Conservation (phyloP, 1,140 invertebrate species). For the Polyergus mexicanus region DNA sequence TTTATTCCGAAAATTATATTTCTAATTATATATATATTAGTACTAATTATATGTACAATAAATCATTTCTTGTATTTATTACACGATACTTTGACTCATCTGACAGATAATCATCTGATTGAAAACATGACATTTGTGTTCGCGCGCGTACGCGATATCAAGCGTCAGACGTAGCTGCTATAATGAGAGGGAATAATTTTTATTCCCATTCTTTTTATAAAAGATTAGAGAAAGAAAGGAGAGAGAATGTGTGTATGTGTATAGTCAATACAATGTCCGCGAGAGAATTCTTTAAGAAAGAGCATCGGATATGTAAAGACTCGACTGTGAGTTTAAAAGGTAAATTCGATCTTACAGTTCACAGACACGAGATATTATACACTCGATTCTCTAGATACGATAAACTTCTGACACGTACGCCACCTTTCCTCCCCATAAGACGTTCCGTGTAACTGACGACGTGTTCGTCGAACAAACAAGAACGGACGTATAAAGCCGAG, state of each 20-base stretch:
- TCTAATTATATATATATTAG: slow-evolving; percentile 1
- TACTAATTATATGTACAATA: neutral
- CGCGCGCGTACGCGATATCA: neutral
- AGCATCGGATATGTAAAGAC: neutral
- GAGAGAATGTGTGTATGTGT: too few relatives aligned
- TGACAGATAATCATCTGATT: slow-evolving; percentile 26
- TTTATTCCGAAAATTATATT: neutral
- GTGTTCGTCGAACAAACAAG: slow-evolving; percentile 25
- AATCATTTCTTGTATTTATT: slow-evolving; percentile 12
- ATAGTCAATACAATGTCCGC: neutral
- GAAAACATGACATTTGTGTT: neutral
- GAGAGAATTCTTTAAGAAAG: slow-evolving; percentile 17
- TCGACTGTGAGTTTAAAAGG: neutral
- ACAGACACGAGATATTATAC: neutral
- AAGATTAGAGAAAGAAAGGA: neutral
- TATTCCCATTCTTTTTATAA: neutral
- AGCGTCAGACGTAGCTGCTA: too few relatives aligned
- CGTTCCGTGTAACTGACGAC: neutral
- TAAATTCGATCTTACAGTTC: neutral
- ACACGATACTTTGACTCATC: slow-evolving; percentile 18
- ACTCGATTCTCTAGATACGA: neutral
- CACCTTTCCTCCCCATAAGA: neutral
- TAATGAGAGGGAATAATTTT: neutral
- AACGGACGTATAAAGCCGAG: slow-evolving; percentile 10
- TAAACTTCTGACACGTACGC: slow-evolving; percentile 29